Conservation (phyloP, 53 echinoderm and acorn worm species). For the Zoroaster sp. region DNA sequence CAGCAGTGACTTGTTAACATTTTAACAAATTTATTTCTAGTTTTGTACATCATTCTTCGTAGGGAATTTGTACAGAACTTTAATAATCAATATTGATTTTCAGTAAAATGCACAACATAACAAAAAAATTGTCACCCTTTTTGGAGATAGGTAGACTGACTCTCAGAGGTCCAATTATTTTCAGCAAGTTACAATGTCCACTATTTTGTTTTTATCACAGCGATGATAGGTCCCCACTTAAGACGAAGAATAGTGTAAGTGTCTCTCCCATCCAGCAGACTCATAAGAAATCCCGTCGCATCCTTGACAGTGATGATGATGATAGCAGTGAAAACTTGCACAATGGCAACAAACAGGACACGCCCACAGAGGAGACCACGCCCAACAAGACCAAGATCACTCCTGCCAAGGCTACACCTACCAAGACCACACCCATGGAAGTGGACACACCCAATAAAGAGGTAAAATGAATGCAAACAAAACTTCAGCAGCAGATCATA, state of each 20-base stretch:
- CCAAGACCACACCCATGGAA: slow-evolving; percentile 19
- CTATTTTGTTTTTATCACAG: background rate
- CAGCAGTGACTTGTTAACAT: too few species aligned
- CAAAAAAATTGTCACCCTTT: too few species aligned
- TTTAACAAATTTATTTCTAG: too few species aligned
- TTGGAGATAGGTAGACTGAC: too few species aligned
- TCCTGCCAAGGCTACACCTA: slow-evolving; percentile 17
- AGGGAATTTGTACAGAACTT: too few species aligned
- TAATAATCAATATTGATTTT: too few species aligned
- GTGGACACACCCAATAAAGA: slow-evolving; percentile 3
- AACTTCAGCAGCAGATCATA: too few species aligned
- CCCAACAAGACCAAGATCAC: slow-evolving; percentile 32
- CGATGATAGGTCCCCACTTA: slow-evolving; percentile 69
- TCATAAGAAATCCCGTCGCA: slow-evolving; percentile 73
- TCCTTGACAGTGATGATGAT: slow-evolving; percentile 84
- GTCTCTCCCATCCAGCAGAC: slow-evolving; percentile 29
- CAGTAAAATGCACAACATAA: too few species aligned
- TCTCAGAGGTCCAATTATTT: too few species aligned
- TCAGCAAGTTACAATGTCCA: background rate
- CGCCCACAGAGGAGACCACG: background rate
- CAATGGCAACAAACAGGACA: background rate
- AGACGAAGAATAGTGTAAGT: slow-evolving; percentile 57
- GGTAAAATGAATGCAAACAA: background rate
- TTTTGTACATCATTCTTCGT: too few species aligned
- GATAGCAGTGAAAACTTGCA: slow-evolving; percentile 22